These are phyloP conservation scores for Girardinus metallicus DNA, from an alignment of 2,797 vertebrate genomes.

Conservation along the genomic window DNA sequence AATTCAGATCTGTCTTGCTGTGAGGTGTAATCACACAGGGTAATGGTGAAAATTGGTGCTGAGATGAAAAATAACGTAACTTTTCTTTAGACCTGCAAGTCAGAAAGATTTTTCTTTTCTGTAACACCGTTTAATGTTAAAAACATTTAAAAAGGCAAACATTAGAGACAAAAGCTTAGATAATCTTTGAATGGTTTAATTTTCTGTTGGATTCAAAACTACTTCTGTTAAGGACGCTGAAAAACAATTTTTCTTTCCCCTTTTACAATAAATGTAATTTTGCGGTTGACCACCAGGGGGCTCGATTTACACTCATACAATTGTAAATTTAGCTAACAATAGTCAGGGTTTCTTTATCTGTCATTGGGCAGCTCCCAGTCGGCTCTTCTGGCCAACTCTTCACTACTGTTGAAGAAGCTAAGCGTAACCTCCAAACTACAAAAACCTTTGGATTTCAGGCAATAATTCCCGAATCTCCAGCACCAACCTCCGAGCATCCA, in stretches of 20 bases:
- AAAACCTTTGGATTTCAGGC: too few species aligned
- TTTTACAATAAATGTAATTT: background rate
- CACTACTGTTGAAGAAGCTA: too few species aligned
- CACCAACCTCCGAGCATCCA: too few species aligned
- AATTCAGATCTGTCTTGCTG: slow-evolving; percentile 3
- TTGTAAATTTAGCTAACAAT: too few species aligned
- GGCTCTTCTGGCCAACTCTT: too few species aligned
- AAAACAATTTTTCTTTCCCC: background rate
- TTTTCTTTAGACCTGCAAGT: background rate
- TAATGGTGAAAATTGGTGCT: slow-evolving; percentile 6
- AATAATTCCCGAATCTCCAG: too few species aligned
- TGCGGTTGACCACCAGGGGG: background rate
- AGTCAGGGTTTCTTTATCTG: too few species aligned
- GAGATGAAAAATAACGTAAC: background rate
- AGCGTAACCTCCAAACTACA: too few species aligned
- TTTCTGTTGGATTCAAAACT: background rate
- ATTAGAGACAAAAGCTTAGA: slow-evolving; percentile 1
- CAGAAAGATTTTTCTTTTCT: background rate
- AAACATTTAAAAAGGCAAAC: slow-evolving; percentile 1
- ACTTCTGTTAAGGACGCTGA: background rate
- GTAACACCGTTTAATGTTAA: background rate
- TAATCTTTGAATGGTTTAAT: background rate
- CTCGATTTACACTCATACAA: background rate
- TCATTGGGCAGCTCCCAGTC: too few species aligned
- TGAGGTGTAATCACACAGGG: slow-evolving; percentile 20